These are phyloP conservation scores for Cantharis lateralis DNA, from an alignment of 2,888 invertebrate species.

Conservation along the genomic window DNA sequence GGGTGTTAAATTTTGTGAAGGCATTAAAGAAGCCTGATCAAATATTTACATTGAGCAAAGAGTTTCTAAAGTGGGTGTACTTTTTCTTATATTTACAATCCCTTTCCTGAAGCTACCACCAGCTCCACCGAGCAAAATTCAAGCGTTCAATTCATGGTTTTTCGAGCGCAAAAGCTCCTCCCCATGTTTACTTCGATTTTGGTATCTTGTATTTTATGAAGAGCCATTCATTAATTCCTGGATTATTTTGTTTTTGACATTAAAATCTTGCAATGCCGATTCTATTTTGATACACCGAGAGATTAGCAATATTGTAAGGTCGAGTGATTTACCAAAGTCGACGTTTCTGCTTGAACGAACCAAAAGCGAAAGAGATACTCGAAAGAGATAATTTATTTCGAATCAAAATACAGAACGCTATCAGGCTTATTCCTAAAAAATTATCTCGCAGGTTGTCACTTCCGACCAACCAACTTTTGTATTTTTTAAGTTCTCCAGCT, in stretches of 20 bases:
- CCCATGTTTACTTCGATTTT: background rate
- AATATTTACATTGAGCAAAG: slow-evolving; percentile 1
- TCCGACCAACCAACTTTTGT: background rate
- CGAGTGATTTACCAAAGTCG: background rate
- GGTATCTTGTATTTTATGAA: background rate
- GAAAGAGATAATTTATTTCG: background rate
- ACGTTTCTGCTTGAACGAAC: background rate
- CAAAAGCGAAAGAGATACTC: background rate
- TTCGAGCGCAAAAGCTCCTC: background rate
- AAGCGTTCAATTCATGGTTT: background rate
- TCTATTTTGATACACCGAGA: background rate
- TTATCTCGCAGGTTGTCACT: background rate
- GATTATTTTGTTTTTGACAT: background rate
- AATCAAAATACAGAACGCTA: background rate
- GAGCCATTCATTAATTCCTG: background rate
- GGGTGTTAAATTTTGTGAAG: background rate
- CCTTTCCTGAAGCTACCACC: background rate
- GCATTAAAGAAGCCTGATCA: background rate
- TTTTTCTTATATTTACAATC: background rate
- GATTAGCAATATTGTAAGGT: background rate
- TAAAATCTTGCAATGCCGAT: background rate
- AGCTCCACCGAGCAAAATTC: background rate
- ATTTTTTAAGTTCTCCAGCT: background rate
- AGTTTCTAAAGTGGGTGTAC: slow-evolving; percentile 2
- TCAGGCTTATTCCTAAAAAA: background rate